These are phyloP conservation scores for Zhuqinia jingwanae DNA, from an alignment of 2,888 invertebrate genomes.

Conservation along the genomic window DNA sequence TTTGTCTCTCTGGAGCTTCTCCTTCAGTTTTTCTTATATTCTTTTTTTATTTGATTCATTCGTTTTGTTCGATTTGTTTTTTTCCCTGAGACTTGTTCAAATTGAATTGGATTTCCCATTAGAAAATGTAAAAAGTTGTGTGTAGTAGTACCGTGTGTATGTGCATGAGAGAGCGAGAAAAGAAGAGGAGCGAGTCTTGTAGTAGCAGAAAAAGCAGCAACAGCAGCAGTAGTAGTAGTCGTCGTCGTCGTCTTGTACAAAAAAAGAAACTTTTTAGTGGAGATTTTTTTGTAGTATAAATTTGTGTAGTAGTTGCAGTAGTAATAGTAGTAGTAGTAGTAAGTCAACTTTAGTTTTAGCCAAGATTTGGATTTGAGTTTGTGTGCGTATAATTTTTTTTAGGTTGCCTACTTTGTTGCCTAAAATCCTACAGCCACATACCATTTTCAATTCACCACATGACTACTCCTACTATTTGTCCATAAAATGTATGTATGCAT, in stretches of 20 bases:
- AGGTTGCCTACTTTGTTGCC: slow-evolving; percentile 44
- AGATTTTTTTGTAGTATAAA: slow-evolving; percentile 2
- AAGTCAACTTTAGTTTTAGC: slow-evolving; percentile 11
- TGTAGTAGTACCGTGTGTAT: slow-evolving; percentile 23
- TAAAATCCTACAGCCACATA: not conserved
- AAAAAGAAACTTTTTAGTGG: slow-evolving; percentile 31
- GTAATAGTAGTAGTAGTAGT: too few relatives aligned
- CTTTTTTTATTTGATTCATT: slow-evolving; percentile 58
- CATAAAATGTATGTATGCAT: too few relatives aligned
- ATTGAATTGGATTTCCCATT: slow-evolving; percentile 62
- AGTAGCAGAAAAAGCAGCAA: not conserved
- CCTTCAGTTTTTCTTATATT: slow-evolving; percentile 21
- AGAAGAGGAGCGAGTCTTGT: too few relatives aligned
- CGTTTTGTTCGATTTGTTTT: slow-evolving; percentile 64
- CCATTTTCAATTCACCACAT: slow-evolving; percentile 5
- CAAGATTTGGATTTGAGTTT: not conserved
- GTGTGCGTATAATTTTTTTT: slow-evolving; percentile 22
- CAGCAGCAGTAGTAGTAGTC: not conserved
- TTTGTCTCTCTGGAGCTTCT: slow-evolving; percentile 14
- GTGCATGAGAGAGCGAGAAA: not conserved
- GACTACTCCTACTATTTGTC: too few relatives aligned
- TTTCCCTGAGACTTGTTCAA: slow-evolving; percentile 56
- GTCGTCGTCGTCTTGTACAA: not conserved
- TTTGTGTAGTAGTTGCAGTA: not conserved
- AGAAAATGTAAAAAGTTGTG: slow-evolving; percentile 56